A percentile compares a stretch with the other conserved stretches of the same genome.
Conservation (phyloP, 2,113 vertebrate species). For the Oncorhynchus masou region DNA sequence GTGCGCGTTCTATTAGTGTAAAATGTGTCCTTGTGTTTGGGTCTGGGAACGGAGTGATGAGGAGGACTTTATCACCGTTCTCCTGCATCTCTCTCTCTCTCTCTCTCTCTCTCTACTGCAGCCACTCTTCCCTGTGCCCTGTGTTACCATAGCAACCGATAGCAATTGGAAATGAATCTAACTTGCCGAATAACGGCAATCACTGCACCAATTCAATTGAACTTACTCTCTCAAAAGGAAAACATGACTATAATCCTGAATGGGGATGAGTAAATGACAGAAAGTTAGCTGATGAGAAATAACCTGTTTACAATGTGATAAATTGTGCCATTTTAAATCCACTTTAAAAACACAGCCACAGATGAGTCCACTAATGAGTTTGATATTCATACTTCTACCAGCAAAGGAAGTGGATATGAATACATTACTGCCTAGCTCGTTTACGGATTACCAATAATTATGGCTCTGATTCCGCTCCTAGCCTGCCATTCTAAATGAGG, state of each 20-base stretch:
- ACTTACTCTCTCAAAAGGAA: background rate
- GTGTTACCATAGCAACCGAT: conserved; percentile 75
- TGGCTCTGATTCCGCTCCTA: background rate
- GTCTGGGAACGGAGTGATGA: conserved; percentile 13
- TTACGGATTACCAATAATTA: background rate
- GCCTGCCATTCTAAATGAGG: background rate
- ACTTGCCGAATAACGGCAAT: background rate
- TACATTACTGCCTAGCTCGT: background rate
- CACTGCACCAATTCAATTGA: background rate
- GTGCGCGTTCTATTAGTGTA: conserved; percentile 1
- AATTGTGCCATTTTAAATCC: background rate
- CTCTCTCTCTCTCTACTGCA: conserved; percentile 54
- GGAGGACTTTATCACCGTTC: background rate
- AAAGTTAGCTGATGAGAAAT: too few species aligned
- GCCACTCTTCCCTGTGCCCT: conserved; percentile 67
- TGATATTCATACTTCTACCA: background rate
- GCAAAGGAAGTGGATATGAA: background rate
- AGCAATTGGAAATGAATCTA: conserved; percentile 37
- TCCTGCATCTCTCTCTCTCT: conserved; percentile 15
- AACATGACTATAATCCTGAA: too few species aligned
- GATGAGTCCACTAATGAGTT: background rate
- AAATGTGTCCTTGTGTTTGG: conserved; percentile 49
- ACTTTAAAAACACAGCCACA: background rate
- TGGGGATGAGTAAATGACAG: too few species aligned
- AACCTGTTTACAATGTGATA: background rate